Conservation (phyloP, 2,888 invertebrate species). For the Blastobasis adustella region DNA sequence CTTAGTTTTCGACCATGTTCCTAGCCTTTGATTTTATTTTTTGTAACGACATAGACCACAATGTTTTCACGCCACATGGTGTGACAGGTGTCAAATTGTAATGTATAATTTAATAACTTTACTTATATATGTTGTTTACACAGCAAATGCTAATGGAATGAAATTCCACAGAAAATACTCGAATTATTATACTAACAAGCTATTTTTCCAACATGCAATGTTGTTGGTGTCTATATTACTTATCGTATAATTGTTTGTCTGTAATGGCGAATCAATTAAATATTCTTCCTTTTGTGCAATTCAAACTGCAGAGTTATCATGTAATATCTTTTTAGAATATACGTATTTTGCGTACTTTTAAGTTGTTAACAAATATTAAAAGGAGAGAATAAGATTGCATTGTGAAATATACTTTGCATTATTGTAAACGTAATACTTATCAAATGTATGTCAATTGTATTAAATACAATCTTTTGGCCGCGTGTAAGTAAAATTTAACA, state of each 20-base stretch:
- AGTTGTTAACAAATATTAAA: slow-evolving; percentile 56
- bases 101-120: slow-evolving; percentile 21
- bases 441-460: slow-evolving; percentile 62
- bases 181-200: neutral
- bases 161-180: slow-evolving; percentile 34
- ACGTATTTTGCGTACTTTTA: slow-evolving; percentile 44
- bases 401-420: slow-evolving; percentile 58
- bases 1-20: slow-evolving; percentile 41
- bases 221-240: neutral
- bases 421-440: slow-evolving; percentile 36
- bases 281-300: slow-evolving; percentile 13
- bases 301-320: slow-evolving; percentile 17
- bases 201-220: neutral
- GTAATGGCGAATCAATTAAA: slow-evolving; percentile 5
- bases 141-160: slow-evolving; percentile 32
- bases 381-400: slow-evolving; percentile 74
- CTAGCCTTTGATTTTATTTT: slow-evolving; percentile 30
- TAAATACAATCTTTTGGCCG: slow-evolving; percentile 55
- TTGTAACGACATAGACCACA: slow-evolving; percentile 30
- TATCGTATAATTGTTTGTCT: neutral
- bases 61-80: slow-evolving; percentile 24
- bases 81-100: slow-evolving; percentile 18
- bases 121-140: slow-evolving; percentile 12
- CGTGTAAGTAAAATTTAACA: slow-evolving; percentile 41
- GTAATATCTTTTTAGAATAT: slow-evolving; percentile 15